Evolutionary conservation across 2,797 vertebrate genomes (phyloP).

Genomic region (Amblyopsis hoosieri): DNA sequence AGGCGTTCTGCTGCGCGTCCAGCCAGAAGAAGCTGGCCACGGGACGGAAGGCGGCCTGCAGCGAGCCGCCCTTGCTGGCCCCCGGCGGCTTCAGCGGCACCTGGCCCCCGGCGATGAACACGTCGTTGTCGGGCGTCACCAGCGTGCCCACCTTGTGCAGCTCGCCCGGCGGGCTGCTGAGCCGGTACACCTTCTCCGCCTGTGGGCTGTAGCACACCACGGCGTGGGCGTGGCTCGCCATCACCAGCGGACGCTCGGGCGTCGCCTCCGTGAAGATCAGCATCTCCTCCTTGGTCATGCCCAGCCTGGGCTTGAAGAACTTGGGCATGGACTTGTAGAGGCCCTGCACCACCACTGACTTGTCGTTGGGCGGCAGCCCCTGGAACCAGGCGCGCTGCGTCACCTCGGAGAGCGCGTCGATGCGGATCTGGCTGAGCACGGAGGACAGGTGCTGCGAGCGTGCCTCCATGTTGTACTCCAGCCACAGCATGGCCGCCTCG

Average conservation of each 20-base stretch:
- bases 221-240: conserved; percentile 72
- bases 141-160: conserved; percentile 94
- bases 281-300: conserved; percentile 99
- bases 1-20: conserved; percentile 95
- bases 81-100: conserved; percentile 89
- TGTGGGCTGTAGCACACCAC: conserved; percentile 98
- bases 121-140: conserved; percentile 95
- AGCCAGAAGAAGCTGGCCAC: conserved; percentile 98
- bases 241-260: conserved; percentile 82
- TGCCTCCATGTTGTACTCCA: conserved; percentile 95
- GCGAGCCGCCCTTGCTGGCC: conserved; percentile 87
- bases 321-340: conserved; percentile 99
- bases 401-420: conserved; percentile 96
- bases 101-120: conserved; percentile 96
- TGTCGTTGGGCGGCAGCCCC: conserved; percentile 95
- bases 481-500: conserved; percentile 97
- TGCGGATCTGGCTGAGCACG: conserved; percentile 96
- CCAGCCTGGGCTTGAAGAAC: conserved; percentile 96
- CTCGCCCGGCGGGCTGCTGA: conserved; percentile 90
- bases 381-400: conserved; percentile 99
- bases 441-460: conserved; percentile 97
- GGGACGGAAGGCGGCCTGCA: conserved; percentile 90
- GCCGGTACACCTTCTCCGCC: conserved; percentile 98
- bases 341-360: conserved; percentile 97
- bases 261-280: conserved; percentile 96